Conservation (phyloP, 2,797 vertebrate genomes). For the Trachurus trachurus region DNA sequence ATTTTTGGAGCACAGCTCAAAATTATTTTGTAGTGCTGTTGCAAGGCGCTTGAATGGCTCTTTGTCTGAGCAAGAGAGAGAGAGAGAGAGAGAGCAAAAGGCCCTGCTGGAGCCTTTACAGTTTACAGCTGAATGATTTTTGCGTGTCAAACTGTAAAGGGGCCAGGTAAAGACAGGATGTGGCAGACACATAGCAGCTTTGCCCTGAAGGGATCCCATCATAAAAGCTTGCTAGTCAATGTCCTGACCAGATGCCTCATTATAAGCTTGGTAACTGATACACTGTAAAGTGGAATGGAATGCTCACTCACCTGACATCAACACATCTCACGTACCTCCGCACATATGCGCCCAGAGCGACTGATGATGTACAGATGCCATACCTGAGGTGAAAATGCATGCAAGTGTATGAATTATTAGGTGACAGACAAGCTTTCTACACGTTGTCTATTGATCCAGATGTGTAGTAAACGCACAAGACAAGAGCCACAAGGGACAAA, state of each 20-base stretch:
- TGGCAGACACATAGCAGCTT: constrained; percentile 50
- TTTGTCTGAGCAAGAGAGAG: constrained; percentile 74
- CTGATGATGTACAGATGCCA: constrained; percentile 64
- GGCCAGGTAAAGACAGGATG: constrained; percentile 52
- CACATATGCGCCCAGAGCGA: constrained; percentile 38
- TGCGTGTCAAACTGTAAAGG: constrained; percentile 72
- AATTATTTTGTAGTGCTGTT: constrained; percentile 79
- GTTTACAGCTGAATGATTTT: constrained; percentile 67
- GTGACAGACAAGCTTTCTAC: constrained; percentile 53
- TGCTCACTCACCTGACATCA: constrained; percentile 63
- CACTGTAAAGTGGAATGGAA: constrained; percentile 58
- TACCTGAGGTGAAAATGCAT: constrained; percentile 35
- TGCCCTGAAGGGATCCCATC: constrained; percentile 55
- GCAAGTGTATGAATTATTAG: constrained; percentile 51
- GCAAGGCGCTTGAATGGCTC: constrained; percentile 74
- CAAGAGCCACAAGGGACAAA: constrained; percentile 53
- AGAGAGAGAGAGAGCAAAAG: constrained; percentile 59
- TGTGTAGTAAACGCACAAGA: constrained; percentile 57
- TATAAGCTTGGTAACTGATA: constrained; percentile 72
- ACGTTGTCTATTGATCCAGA: constrained; percentile 56
- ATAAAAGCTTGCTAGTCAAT: constrained; percentile 65
- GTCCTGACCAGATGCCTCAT: constrained; percentile 62
- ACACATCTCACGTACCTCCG: constrained; percentile 47
- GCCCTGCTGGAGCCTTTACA: constrained; percentile 62
- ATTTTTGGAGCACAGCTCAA: constrained; percentile 75